These are phyloP conservation scores for Drosophila sechellia DNA, from an alignment of 1,140 invertebrate genomes.

Conservation along the genomic window DNA sequence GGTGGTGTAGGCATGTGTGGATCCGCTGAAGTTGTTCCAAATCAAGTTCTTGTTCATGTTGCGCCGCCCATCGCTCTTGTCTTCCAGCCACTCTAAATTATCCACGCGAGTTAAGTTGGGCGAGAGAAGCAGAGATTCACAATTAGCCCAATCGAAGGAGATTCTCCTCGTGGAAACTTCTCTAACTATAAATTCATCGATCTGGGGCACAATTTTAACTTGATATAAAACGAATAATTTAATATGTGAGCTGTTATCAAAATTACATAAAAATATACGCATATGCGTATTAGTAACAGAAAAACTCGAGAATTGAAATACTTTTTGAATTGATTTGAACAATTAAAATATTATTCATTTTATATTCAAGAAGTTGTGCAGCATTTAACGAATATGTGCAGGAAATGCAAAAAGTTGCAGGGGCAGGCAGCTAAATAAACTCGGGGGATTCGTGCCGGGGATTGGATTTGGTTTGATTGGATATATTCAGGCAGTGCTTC, in stretches of 20 bases:
- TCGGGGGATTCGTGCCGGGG: slow-evolving; percentile 25
- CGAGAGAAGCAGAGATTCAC: slow-evolving; percentile 13
- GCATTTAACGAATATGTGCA: background rate
- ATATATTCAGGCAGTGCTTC: slow-evolving; percentile 1
- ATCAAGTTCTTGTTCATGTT: slow-evolving; percentile 85
- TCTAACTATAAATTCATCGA: background rate
- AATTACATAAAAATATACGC: background rate
- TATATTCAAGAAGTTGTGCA: background rate
- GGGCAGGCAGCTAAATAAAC: background rate
- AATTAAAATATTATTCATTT: background rate
- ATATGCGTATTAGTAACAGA: too few species aligned
- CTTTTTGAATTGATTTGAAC: too few species aligned
- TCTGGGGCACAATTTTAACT: slow-evolving; percentile 3
- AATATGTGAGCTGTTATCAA: background rate
- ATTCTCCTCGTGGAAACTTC: background rate
- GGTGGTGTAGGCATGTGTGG: slow-evolving; percentile 92
- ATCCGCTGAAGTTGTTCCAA: slow-evolving; percentile 88
- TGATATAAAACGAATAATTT: background rate
- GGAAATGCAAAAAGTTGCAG: background rate
- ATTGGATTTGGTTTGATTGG: background rate
- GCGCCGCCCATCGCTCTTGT: slow-evolving; percentile 75
- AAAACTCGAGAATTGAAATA: too few species aligned
- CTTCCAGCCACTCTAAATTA: slow-evolving; percentile 80
- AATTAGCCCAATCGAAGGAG: slow-evolving; percentile 28
- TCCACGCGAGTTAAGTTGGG: background rate